Base-by-base conservation (phyloP, 2,888 invertebrate species). In the Phrixothrix hirtus region DNA sequence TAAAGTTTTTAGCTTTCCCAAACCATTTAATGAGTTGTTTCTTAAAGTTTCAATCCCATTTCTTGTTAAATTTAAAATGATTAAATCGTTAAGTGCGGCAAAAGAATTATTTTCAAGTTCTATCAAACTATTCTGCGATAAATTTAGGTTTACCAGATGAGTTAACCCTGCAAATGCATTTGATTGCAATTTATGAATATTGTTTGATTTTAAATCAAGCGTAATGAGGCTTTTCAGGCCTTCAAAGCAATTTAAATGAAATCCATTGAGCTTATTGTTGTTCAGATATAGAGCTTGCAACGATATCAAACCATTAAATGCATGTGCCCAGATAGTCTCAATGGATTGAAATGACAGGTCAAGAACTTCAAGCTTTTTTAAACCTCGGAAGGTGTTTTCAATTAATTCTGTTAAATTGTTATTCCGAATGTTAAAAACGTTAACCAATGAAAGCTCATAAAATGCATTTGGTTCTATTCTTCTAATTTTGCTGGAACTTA, bases 21-120 rank as follows among this genome's bases (percentile, higher is more conserved):
- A 45, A 14, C 51, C 51, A 14, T 11, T 17, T 25, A 51, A 51
- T 9, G 44, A 29, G 25, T 38, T 21, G 9, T 17, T 16, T 11
- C 14, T 21, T n/a, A 51, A 31, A 5, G 6, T 11, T n/a, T n/a
- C 16, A 9, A 51, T 17, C 11, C 10, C n/a, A 29, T 51, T 51
- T 17, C 11, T 26, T n/a, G 16, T 39, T 30, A 41, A 27, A 36
- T 41, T 41, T 4, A 45, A 17, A n/a, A 14, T 13, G 11, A 11
- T 7, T 13, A 45, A 17, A 2, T 10, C 12, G 10, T 30, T 11
- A 10, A 42, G 31, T 2, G 13, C 48, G 3, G 13, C 11, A 17
- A 48, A 48, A n/a, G 41, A 12, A 32, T 34, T 12, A 1, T 11
- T 13, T 2, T 39, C 12, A 1, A 49, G 35, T 11, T 4, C 5